Conservation (phyloP, 2,888 invertebrate genomes). For the Macrophya annulata region DNA sequence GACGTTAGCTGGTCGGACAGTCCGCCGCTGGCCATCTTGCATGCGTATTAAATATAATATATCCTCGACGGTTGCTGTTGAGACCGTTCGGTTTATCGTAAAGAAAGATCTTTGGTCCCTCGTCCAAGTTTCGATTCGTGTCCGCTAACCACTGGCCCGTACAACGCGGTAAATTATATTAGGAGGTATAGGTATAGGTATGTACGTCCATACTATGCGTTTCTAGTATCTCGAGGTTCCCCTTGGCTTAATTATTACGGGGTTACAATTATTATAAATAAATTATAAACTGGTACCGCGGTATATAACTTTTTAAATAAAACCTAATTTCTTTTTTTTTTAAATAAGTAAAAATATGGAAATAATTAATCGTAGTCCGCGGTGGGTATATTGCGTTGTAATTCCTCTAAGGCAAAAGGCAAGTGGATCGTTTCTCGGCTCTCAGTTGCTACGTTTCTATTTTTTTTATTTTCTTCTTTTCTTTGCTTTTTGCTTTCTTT, state of each 20-base stretch:
- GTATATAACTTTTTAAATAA: neutral
- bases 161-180: neutral
- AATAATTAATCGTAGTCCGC: neutral
- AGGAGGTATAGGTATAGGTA: neutral
- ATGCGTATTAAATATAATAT: slow-evolving; percentile 38
- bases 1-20: slow-evolving; percentile 72
- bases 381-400: neutral
- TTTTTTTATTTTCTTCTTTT: neutral
- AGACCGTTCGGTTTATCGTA: slow-evolving; percentile 23
- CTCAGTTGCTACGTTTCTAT: too few relatives aligned
- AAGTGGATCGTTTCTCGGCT: neutral
- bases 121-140: slow-evolving; percentile 35
- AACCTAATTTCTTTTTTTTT: neutral
- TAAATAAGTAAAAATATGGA: neutral
- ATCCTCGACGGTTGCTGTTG: neutral
- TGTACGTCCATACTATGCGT: neutral
- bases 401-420: neutral
- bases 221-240: neutral
- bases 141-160: slow-evolving; percentile 45
- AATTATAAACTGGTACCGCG: neutral
- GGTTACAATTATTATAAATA: neutral
- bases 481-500: neutral
- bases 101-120: slow-evolving; percentile 23
- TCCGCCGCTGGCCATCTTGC: slow-evolving; percentile 48
- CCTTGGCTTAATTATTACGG: neutral